A percentile compares a stretch with the other conserved stretches of the same genome.
Evolutionary conservation across 2,888 invertebrate species (phyloP).

Genomic region (Orthonychiurus folsomi): DNA sequence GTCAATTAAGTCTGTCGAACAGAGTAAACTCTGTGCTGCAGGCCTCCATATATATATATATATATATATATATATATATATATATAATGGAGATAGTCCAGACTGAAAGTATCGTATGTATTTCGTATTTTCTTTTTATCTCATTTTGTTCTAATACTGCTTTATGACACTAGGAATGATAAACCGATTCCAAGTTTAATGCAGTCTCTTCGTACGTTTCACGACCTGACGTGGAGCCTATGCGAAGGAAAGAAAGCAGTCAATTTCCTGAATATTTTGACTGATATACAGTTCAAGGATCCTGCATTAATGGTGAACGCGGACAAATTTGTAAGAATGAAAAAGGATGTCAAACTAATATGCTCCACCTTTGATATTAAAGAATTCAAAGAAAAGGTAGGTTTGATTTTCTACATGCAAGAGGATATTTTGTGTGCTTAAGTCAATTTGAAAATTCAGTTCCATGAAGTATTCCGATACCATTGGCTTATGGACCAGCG

Average conservation of each 20-base stretch:
- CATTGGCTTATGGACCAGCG: conserved; percentile 49
- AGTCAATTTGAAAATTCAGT: conserved; percentile 50
- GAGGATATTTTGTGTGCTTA: too few relatives aligned
- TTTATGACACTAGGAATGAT: conserved; percentile 17
- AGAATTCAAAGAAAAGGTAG: background rate
- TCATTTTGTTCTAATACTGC: background rate
- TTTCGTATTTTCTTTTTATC: conserved; percentile 4
- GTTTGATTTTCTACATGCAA: too few relatives aligned
- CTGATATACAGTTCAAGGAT: background rate
- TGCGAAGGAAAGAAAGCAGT: background rate
- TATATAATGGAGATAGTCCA: too few relatives aligned
- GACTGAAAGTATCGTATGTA: too few relatives aligned
- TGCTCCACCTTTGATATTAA: background rate
- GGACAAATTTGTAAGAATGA: background rate
- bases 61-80: too few relatives aligned
- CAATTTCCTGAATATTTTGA: background rate
- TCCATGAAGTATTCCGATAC: conserved; percentile 56
- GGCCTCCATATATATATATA: too few relatives aligned
- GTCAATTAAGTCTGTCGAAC: too few relatives aligned
- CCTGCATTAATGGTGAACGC: background rate
- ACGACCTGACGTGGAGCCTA: background rate
- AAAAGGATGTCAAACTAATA: background rate
- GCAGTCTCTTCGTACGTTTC: conserved; percentile 10
- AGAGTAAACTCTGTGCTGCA: too few relatives aligned
- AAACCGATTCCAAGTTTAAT: conserved; percentile 19